phyloP scores from a whole-genome alignment of 2,113 vertebrate genomes.

The Plecturocebus donacophilus region DNA sequence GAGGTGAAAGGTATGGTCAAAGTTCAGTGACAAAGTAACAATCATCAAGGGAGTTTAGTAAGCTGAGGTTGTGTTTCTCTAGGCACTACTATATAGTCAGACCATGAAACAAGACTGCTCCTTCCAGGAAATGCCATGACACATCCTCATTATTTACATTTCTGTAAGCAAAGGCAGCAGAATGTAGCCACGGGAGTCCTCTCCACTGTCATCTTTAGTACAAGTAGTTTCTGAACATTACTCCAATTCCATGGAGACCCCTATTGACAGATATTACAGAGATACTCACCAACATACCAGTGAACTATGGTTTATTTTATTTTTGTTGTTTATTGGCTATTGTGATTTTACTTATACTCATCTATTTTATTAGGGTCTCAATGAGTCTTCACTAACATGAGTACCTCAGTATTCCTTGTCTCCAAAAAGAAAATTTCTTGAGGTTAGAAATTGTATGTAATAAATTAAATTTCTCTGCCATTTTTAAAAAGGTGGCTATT shows the following conservation, averaged over 20 bases:
- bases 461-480: neutral
- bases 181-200: neutral
- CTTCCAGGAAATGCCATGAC: neutral
- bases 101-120: neutral
- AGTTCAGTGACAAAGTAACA: neutral
- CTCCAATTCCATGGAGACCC: neutral
- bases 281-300: neutral
- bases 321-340: neutral
- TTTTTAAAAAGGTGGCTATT: neutral
- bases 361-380: neutral
- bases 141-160: neutral
- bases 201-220: neutral
- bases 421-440: neutral
- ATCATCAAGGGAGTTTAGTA: neutral
- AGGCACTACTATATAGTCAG: neutral
- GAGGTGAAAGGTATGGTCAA: neutral
- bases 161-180: neutral
- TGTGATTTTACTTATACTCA: neutral
- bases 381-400: neutral
- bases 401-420: neutral
- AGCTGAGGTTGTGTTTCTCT: neutral
- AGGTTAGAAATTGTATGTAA: neutral
- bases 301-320: neutral
- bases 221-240: neutral
- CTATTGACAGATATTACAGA: neutral